phyloP scores from a whole-genome alignment of 2,888 invertebrate genomes.

The Tipula unca region DNA sequence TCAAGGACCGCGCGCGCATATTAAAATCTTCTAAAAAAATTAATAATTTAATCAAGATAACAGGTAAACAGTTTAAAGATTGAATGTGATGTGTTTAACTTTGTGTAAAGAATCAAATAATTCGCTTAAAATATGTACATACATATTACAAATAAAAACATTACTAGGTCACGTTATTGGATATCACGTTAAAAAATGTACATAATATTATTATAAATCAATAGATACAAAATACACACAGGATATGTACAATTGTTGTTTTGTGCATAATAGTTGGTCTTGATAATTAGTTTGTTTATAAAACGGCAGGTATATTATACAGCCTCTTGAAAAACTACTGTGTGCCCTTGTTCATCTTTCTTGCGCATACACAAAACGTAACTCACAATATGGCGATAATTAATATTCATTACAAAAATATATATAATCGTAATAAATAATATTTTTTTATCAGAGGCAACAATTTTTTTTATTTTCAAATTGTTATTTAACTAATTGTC shows the following conservation, averaged over 20 bases:
- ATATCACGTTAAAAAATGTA: background rate
- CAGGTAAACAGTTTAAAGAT: background rate
- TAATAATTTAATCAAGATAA: background rate
- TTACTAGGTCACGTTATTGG: constrained; percentile 8
- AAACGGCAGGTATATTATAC: background rate
- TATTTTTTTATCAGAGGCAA: background rate
- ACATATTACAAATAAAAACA: background rate
- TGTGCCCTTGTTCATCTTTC: too few relatives aligned
- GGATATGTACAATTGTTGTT: background rate
- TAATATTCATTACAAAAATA: background rate
- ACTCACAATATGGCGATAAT: background rate
- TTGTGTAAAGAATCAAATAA: background rate
- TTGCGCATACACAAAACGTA: background rate
- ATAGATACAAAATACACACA: background rate
- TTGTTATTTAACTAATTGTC: background rate
- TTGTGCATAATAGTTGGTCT: background rate
- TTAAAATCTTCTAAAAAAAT: background rate
- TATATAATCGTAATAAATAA: background rate
- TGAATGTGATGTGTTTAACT: background rate
- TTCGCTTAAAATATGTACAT: background rate
- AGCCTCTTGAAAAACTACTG: background rate
- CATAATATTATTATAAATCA: background rate
- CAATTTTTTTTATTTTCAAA: background rate
- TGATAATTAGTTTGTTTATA: background rate
- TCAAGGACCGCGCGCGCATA: background rate